Evolutionary conservation across 2,113 vertebrate species (phyloP).

Genomic region (Limanda limanda): DNA sequence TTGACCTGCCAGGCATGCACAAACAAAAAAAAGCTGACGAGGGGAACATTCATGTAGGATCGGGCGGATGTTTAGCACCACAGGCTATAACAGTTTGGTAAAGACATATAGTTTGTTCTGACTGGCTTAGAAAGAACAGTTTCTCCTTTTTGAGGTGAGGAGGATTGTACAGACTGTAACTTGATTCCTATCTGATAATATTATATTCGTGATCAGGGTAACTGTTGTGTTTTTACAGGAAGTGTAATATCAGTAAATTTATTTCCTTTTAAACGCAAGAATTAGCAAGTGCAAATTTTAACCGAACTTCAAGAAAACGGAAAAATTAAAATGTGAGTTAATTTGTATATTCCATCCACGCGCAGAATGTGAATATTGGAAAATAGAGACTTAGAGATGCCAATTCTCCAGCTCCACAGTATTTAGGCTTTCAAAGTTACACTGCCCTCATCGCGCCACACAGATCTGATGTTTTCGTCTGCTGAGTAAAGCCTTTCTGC

Average conservation of each 20-base stretch:
- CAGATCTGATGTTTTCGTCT: no score
- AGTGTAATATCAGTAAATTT: no score
- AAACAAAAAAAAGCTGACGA: background rate
- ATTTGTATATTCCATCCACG: background rate
- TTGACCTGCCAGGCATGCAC: conserved; percentile 24
- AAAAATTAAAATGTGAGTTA: no score
- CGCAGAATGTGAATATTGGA: background rate
- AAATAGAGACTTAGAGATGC: background rate
- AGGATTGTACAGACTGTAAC: background rate
- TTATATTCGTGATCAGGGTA: no score
- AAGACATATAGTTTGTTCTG: background rate
- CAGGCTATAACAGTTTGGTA: background rate
- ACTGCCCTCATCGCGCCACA: no score
- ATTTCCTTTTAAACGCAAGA: background rate
- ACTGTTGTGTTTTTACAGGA: background rate
- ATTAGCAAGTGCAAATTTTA: background rate
- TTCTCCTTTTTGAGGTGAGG: background rate
- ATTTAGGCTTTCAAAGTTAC: no score
- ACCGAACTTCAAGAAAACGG: no score
- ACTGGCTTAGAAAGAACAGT: background rate
- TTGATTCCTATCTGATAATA: background rate
- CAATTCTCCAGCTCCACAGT: no score
- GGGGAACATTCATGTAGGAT: background rate
- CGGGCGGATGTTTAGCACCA: background rate
- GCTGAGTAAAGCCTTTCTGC: no score